phyloP scores from a whole-genome alignment of 2,113 vertebrate genomes.

The Heterocephalus glaber region DNA sequence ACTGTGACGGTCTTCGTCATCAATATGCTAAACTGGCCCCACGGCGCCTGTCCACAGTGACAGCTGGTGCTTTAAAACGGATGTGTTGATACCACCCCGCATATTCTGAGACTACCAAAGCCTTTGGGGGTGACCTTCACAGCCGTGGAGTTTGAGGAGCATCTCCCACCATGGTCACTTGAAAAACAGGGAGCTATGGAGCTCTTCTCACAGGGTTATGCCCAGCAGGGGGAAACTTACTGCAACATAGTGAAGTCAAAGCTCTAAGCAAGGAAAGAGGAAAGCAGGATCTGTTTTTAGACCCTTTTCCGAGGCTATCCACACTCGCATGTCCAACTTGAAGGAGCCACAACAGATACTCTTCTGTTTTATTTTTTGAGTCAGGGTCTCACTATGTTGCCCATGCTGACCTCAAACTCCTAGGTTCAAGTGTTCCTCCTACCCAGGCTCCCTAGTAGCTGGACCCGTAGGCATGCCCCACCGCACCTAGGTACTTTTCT shows the following conservation, averaged over 20 bases:
- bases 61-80: background rate
- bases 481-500: background rate
- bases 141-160: background rate
- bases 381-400: background rate
- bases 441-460: background rate
- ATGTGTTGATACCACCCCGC: background rate
- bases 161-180: background rate
- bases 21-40: background rate
- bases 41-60: accelerated
- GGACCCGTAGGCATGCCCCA: accelerated
- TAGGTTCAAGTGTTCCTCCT: background rate
- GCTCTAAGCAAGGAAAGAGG: background rate
- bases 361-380: background rate
- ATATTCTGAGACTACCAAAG: background rate
- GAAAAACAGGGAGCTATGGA: background rate
- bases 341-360: background rate
- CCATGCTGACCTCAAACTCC: background rate
- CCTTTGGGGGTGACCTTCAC: too few relatives aligned
- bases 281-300: background rate
- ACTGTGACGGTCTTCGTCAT: background rate
- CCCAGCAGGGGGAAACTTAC: background rate
- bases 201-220: accelerated
- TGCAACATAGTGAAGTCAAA: background rate
- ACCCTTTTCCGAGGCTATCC: background rate
- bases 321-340: background rate